phyloP scores from a whole-genome alignment of 1,140 invertebrate species.

The Agraylea sexmaculata region DNA sequence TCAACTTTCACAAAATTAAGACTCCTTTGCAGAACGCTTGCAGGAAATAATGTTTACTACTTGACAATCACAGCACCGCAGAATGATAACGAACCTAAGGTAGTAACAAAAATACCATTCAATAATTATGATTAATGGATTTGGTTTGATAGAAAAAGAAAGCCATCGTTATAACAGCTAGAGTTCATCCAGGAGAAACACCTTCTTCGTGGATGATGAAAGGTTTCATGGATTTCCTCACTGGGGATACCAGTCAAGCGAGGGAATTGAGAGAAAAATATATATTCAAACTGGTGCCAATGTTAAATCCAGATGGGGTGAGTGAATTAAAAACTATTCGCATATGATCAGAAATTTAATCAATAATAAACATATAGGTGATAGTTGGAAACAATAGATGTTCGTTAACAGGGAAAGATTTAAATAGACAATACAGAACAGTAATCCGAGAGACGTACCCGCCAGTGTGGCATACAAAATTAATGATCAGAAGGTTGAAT shows the following conservation, averaged over 20 bases:
- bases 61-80: conserved; percentile 74
- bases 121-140: conserved; percentile 8
- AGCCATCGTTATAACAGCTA: conserved; percentile 75
- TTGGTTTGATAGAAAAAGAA: conserved; percentile 52
- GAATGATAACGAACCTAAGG: conserved; percentile 41
- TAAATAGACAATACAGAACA: conserved; percentile 81
- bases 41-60: conserved; percentile 85
- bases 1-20: conserved; percentile 66
- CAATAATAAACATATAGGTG: conserved; percentile 29
- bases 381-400: conserved; percentile 88
- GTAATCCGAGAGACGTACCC: conserved; percentile 83
- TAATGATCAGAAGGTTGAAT: conserved; percentile 63
- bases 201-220: conserved; percentile 96
- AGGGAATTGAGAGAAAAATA: conserved; percentile 80
- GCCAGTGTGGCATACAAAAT: conserved; percentile 86
- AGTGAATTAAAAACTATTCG: conserved; percentile 20
- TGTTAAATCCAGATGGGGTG: conserved; percentile 93
- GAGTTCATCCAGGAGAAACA: conserved; percentile 93
- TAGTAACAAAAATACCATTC: too few relatives aligned
- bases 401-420: conserved; percentile 74
- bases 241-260: conserved; percentile 65
- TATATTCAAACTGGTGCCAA: conserved; percentile 92
- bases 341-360: conserved; percentile 14
- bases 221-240: conserved; percentile 83
- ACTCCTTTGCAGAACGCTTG: conserved; percentile 72